These are phyloP conservation scores for Oenanthe melanoleuca DNA, from an alignment of 2,113 vertebrate species.

Conservation along the genomic window DNA sequence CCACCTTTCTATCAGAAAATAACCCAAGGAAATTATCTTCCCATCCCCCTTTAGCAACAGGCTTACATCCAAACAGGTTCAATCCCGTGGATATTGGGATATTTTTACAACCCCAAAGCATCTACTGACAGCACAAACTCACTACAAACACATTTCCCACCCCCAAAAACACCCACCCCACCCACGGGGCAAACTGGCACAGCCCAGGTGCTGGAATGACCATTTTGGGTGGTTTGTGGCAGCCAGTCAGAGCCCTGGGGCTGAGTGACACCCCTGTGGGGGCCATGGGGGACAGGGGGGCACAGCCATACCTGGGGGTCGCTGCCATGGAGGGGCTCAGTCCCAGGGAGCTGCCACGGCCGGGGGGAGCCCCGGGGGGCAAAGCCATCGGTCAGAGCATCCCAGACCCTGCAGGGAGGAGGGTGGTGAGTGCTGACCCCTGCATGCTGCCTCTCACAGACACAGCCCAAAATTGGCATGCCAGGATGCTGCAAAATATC, in stretches of 20 bases:
- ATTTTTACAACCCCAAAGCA: not conserved
- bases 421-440: not conserved
- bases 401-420: conserved; percentile 54
- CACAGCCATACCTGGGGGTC: conserved; percentile 1
- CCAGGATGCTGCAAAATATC: not conserved
- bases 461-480: rapidly evolving
- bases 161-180: not conserved
- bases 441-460: not conserved
- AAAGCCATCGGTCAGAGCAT: conserved; percentile 58
- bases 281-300: not conserved
- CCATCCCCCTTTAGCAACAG: not conserved
- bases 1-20: not conserved
- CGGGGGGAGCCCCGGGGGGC: conserved; percentile 27
- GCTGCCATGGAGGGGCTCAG: not conserved
- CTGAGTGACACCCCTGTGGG: not conserved
- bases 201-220: not conserved
- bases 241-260: not conserved
- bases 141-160: not conserved
- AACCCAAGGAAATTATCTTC: not conserved
- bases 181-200: not conserved
- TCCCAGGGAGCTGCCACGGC: conserved; percentile 21
- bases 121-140: not conserved
- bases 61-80: not conserved
- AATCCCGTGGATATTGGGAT: not conserved
- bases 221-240: not conserved